Evolutionary conservation across 2,797 vertebrate species (phyloP).

Genomic region (Lithobates sylvaticus): DNA sequence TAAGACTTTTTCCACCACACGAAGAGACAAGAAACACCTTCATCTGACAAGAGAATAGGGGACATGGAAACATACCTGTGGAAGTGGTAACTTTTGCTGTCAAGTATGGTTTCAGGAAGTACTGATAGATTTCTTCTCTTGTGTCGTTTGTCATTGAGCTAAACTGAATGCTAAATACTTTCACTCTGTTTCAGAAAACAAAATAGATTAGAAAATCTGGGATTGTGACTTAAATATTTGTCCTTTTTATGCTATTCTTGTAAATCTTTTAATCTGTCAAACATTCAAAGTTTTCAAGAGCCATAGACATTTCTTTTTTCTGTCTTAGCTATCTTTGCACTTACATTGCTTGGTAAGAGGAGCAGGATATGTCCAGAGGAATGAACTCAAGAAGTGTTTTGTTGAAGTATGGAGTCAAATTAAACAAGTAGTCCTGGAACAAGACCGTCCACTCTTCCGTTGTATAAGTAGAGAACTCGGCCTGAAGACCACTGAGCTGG

Average conservation of each 20-base stretch:
- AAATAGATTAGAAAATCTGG: not conserved
- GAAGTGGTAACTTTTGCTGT: not conserved
- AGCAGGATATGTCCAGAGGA: conserved; percentile 25
- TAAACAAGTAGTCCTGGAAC: not conserved
- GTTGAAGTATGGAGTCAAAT: conserved; percentile 11
- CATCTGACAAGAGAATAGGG: not conserved
- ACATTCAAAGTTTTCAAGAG: too few relatives aligned
- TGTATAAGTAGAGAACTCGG: not conserved
- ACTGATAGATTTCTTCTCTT: conserved; percentile 14
- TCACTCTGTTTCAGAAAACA: conserved; percentile 20
- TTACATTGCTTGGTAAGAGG: conserved; percentile 46
- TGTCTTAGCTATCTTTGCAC: not conserved
- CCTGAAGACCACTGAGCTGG: not conserved
- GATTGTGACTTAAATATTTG: not conserved
- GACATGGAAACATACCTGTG: not conserved
- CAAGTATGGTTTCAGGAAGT: conserved; percentile 31
- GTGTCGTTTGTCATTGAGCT: not conserved
- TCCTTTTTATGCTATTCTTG: too few relatives aligned
- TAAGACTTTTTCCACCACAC: not conserved
- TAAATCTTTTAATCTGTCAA: not conserved
- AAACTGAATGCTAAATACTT: conserved; percentile 22
- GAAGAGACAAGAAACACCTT: not conserved
- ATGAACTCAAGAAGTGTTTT: not conserved
- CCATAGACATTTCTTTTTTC: not conserved
- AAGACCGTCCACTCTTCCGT: too few relatives aligned